phyloP scores from a whole-genome alignment of 2,888 invertebrate species.

The Eilema sororculum region DNA sequence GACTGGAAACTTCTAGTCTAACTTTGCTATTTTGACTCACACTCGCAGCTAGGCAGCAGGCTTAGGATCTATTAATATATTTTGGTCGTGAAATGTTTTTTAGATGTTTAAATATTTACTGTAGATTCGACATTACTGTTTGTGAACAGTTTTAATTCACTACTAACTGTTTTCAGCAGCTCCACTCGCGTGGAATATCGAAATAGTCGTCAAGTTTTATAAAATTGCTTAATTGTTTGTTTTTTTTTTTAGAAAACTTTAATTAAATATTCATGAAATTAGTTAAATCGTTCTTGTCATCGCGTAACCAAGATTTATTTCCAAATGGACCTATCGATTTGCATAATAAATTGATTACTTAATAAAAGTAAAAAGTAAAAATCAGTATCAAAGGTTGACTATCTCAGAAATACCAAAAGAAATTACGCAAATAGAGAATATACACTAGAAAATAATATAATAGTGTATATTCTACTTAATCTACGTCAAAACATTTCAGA shows the following conservation, averaged over 20 bases:
- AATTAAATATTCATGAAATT: too few relatives aligned
- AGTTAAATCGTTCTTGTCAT: too few relatives aligned
- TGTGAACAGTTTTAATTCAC: not conserved
- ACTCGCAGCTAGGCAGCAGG: constrained; percentile 18
- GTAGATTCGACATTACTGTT: not conserved
- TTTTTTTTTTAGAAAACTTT: too few relatives aligned
- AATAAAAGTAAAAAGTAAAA: not conserved
- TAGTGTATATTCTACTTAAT: not conserved
- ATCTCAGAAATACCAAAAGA: not conserved
- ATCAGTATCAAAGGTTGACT: not conserved
- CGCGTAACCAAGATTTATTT: too few relatives aligned
- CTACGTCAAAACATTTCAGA: constrained; percentile 14
- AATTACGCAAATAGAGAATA: not conserved
- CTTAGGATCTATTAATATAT: constrained; percentile 16
- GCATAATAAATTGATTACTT: too few relatives aligned
- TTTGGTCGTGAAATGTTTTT: not conserved
- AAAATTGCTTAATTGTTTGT: too few relatives aligned
- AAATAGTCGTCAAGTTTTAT: not conserved
- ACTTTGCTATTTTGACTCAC: constrained; percentile 55
- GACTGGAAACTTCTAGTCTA: constrained; percentile 62
- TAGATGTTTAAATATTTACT: not conserved
- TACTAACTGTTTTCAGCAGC: not conserved
- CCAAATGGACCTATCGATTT: too few relatives aligned
- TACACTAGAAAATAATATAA: not conserved
- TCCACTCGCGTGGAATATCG: not conserved